These are phyloP conservation scores for Gonocerus acuteangulatus DNA, from an alignment of 2,888 invertebrate species.

Conservation along the genomic window DNA sequence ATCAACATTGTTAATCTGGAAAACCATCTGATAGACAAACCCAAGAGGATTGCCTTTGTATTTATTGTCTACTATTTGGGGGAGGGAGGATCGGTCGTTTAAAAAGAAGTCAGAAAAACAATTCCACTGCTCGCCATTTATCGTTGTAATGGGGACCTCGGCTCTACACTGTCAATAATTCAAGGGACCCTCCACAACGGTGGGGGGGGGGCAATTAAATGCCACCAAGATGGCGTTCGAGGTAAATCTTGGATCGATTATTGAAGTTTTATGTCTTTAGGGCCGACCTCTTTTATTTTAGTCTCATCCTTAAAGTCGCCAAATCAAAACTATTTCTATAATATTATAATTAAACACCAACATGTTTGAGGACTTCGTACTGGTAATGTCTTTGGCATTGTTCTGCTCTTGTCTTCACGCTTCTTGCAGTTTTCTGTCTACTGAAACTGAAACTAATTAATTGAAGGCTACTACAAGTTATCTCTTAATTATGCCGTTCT, in stretches of 20 bases:
- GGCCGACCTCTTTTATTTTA: background rate
- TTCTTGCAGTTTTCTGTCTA: too few relatives aligned
- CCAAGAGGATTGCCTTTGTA: conserved; percentile 17
- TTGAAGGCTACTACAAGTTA: too few relatives aligned
- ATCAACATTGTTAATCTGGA: conserved; percentile 9
- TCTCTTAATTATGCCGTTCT: too few relatives aligned
- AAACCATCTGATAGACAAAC: conserved; percentile 21
- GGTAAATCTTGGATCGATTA: conserved; percentile 22
- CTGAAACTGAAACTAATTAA: too few relatives aligned
- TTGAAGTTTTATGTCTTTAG: conserved; percentile 12
- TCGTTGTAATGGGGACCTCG: conserved; percentile 24
- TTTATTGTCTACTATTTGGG: conserved; percentile 25
- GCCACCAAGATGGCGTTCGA: conserved; percentile 21
- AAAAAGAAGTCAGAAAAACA: conserved; percentile 27
- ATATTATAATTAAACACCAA: too few relatives aligned
- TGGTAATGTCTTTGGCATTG: too few relatives aligned
- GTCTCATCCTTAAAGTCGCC: too few relatives aligned
- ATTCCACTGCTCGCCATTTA: conserved; percentile 24
- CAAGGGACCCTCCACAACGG: background rate
- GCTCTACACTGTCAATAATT: conserved; percentile 24
- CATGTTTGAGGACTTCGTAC: too few relatives aligned
- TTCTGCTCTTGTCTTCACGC: too few relatives aligned
- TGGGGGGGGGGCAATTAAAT: conserved; percentile 15
- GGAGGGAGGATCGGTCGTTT: conserved; percentile 16
- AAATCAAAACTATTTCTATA: too few relatives aligned